Conservation (phyloP, 1,140 invertebrate genomes). For the Hypsibius dujardini region DNA sequence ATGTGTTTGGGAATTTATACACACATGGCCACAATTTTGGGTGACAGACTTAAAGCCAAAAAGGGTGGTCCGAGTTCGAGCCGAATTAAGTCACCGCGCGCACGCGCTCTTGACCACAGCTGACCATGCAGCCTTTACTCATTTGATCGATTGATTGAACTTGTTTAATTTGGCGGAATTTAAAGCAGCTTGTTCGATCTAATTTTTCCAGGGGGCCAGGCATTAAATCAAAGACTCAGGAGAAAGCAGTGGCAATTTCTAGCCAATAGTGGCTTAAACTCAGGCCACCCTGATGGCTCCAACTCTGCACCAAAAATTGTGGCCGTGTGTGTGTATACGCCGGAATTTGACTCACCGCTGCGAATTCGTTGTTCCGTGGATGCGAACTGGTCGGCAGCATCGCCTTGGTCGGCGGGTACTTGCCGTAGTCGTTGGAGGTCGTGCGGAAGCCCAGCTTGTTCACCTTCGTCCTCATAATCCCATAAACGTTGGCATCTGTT, state of each 20-base stretch:
- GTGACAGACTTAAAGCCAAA: too few species aligned
- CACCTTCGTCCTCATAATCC: neutral
- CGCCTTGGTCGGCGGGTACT: slow-evolving; percentile 1
- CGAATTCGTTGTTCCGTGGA: neutral
- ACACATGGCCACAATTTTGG: too few species aligned
- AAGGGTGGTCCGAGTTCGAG: too few species aligned
- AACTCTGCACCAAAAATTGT: too few species aligned
- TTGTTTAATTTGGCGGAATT: too few species aligned
- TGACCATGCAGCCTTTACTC: neutral
- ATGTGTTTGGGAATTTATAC: too few species aligned
- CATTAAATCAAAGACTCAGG: neutral
- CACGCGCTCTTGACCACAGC: neutral
- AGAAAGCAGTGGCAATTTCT: too few species aligned
- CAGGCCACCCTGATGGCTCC: too few species aligned
- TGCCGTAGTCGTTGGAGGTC: slow-evolving; percentile 13
- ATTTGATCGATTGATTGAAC: neutral
- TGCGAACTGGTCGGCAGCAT: slow-evolving; percentile 8
- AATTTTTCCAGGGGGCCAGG: neutral
- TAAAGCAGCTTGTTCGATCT: too few species aligned
- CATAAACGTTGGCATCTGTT: neutral
- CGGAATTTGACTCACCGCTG: neutral
- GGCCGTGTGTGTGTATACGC: neutral
- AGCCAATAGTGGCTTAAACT: too few species aligned
- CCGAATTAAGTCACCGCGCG: too few species aligned
- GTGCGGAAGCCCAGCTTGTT: slow-evolving; percentile 1